Conservation (phyloP, 2,113 vertebrate genomes). For the Anguilla rostrata region DNA sequence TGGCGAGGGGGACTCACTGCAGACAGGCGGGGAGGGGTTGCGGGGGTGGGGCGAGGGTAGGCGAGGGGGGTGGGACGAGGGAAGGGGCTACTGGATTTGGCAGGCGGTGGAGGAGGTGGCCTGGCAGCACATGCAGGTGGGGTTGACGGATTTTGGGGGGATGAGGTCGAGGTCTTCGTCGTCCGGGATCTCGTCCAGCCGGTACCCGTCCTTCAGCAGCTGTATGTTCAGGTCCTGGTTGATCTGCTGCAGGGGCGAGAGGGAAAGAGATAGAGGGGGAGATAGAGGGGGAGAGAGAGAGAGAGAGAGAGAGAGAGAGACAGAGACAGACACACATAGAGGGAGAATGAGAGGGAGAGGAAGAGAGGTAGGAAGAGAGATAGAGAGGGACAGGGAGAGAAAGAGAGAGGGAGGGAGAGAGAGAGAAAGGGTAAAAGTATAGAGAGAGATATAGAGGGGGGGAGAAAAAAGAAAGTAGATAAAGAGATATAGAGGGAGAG, state of each 20-base stretch:
- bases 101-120: conserved; percentile 94
- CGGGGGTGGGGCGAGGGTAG: conserved; percentile 22
- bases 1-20: conserved; percentile 51
- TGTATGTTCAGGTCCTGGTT: conserved; percentile 99
- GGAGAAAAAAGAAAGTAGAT: neutral
- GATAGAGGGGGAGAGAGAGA: neutral
- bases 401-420: conserved; percentile 10
- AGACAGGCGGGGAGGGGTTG: conserved; percentile 36
- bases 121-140: conserved; percentile 99
- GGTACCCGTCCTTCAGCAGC: conserved; percentile 96
- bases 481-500: no score
- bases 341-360: conserved; percentile 10
- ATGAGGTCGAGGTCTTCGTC: conserved; percentile 97
- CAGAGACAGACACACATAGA: neutral
- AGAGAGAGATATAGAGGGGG: neutral
- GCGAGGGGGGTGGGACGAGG: conserved; percentile 32
- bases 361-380: no score
- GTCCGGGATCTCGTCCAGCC: conserved; percentile 95
- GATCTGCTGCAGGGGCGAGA: conserved; percentile 85
- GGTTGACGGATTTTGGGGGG: conserved; percentile 94
- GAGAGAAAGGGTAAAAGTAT: no score
- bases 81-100: conserved; percentile 89
- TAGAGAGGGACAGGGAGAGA: conserved; percentile 1
- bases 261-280: conserved; percentile 8
- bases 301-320: neutral